phyloP scores from a whole-genome alignment of 2,888 invertebrate genomes.

The Protonemura montana region DNA sequence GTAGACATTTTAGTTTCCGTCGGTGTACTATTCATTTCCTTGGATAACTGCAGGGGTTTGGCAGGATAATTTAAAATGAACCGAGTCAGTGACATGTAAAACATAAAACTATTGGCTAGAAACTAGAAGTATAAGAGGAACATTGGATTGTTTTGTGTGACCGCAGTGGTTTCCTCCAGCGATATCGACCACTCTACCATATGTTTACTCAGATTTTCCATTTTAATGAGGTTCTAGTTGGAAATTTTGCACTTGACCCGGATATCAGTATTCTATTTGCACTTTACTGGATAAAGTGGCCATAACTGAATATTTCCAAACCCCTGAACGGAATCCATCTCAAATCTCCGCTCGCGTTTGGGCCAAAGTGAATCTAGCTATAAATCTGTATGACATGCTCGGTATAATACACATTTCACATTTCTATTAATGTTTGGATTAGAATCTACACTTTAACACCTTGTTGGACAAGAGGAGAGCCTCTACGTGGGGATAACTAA shows the following conservation, averaged over 20 bases:
- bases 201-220: constrained; percentile 1
- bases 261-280: neutral
- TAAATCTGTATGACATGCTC: constrained; percentile 14
- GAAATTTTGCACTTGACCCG: neutral
- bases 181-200: neutral
- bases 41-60: neutral
- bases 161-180: neutral
- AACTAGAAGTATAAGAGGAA: neutral
- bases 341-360: too few species aligned
- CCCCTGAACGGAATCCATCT: too few species aligned
- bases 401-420: constrained; percentile 22
- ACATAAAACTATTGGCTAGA: neutral
- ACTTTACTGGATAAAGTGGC: neutral
- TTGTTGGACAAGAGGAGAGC: constrained; percentile 27
- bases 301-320: neutral
- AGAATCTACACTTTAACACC: constrained; percentile 39
- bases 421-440: constrained; percentile 33
- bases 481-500: constrained; percentile 21
- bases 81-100: neutral
- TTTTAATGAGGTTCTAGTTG: neutral
- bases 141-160: neutral
- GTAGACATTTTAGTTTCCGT: neutral
- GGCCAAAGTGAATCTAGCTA: neutral
- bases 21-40: neutral
- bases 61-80: neutral